These are phyloP conservation scores for Chalcosyrphus nemorum DNA, from an alignment of 2,888 invertebrate genomes.

Conservation along the genomic window DNA sequence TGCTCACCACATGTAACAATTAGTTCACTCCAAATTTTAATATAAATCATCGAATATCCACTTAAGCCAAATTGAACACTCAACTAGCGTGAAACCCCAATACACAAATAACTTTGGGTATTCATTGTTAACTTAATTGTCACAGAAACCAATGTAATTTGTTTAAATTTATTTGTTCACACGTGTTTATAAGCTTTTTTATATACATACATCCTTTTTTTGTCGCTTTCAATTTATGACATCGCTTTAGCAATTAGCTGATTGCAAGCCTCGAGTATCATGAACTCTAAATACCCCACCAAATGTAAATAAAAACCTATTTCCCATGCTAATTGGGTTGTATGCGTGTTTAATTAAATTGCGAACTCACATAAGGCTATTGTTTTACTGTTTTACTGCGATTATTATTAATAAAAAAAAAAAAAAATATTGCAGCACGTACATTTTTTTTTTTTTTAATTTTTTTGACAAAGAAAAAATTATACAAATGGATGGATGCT, in stretches of 20 bases:
- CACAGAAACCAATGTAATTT: slow-evolving; percentile 37
- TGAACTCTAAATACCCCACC: slow-evolving; percentile 26
- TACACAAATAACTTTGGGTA: not conserved
- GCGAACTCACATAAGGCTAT: not conserved
- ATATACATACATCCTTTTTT: not conserved
- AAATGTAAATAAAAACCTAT: not conserved
- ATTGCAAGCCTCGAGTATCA: slow-evolving; percentile 6
- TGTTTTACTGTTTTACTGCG: too few relatives aligned
- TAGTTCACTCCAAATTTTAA: not conserved
- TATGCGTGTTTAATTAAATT: slow-evolving; percentile 23
- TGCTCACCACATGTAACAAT: not conserved
- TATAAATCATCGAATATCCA: not conserved
- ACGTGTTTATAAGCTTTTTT: not conserved
- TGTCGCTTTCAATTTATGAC: slow-evolving; percentile 12
- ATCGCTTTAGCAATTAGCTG: slow-evolving; percentile 27
- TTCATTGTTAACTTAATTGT: slow-evolving; percentile 32
- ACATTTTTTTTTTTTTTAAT: too few relatives aligned
- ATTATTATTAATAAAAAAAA: too few relatives aligned
- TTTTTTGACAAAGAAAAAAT: too few relatives aligned
- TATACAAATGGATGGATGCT: too few relatives aligned
- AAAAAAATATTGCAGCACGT: too few relatives aligned
- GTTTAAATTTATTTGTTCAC: slow-evolving; percentile 32
- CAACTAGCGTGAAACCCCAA: not conserved
- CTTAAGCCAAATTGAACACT: slow-evolving; percentile 4
- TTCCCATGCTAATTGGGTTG: slow-evolving; percentile 17